A percentile compares a stretch with the other conserved stretches of the same genome.
Evolutionary conservation across 2,797 vertebrate species (phyloP).

Genomic region (Rhynchonycteris naso): DNA sequence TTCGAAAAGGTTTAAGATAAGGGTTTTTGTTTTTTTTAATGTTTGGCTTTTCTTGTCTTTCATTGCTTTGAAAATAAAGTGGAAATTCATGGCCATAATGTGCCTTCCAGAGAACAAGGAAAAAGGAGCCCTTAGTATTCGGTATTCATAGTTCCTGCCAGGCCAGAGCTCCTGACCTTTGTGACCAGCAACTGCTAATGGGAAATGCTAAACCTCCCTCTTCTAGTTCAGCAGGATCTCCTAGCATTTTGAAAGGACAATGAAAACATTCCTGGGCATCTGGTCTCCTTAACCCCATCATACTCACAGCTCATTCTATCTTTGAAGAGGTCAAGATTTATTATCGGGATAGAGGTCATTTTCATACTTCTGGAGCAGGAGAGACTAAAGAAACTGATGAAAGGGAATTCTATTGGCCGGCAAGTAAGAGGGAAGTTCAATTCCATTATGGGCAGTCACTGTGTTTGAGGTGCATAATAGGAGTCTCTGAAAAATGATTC

Average conservation of each 20-base stretch:
- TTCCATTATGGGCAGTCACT: background rate
- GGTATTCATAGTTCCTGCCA: conserved; percentile 39
- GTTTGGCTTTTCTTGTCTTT: conserved; percentile 71
- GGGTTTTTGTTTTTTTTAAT: conserved; percentile 38
- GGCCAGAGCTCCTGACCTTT: conserved; percentile 32
- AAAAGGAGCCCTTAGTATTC: conserved; percentile 54
- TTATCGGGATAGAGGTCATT: conserved; percentile 39
- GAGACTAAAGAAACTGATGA: background rate
- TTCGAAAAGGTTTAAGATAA: conserved; percentile 65
- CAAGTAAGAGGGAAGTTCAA: background rate
- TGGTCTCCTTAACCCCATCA: conserved; percentile 76
- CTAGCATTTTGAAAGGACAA: conserved; percentile 69
- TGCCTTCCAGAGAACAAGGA: conserved; percentile 52
- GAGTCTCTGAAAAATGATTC: background rate
- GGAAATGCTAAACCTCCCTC: conserved; percentile 56
- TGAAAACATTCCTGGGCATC: conserved; percentile 72
- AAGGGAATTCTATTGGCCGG: background rate
- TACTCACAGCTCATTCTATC: conserved; percentile 55
- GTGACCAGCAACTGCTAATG: conserved; percentile 67
- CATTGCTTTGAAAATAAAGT: conserved; percentile 76
- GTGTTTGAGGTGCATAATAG: background rate
- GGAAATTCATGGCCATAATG: conserved; percentile 61
- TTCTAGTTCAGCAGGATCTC: conserved; percentile 47
- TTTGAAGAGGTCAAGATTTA: conserved; percentile 65
- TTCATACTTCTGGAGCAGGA: conserved; percentile 55